Conservation (phyloP, 2,888 invertebrate species). For the Ethmia dodecea region DNA sequence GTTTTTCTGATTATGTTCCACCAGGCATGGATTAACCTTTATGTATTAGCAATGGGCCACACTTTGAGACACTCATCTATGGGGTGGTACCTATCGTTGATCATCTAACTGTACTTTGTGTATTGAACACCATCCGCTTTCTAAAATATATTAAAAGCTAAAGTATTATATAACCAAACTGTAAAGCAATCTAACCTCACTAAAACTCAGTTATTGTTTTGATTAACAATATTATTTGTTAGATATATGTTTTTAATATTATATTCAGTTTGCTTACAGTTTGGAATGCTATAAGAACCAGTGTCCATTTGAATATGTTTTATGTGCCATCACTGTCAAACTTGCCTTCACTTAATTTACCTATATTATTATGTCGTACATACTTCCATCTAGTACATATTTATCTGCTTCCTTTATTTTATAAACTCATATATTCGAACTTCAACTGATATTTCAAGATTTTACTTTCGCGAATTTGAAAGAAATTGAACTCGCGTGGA, state of each 20-base stretch:
- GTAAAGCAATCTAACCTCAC: conserved; percentile 28
- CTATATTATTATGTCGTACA: conserved; percentile 19
- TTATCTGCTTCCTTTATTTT: conserved; percentile 22
- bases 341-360: conserved; percentile 26
- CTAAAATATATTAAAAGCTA: conserved; percentile 62
- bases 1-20: conserved; percentile 59
- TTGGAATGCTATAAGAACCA: conserved; percentile 46
- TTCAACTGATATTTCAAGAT: too few species aligned
- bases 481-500: too few species aligned
- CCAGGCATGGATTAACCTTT: conserved; percentile 49
- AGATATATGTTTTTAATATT: too few species aligned
- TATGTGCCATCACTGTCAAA: conserved; percentile 41
- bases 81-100: conserved; percentile 45
- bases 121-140: conserved; percentile 77
- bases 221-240: conserved; percentile 1
- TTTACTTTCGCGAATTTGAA: too few species aligned
- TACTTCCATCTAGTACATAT: conserved; percentile 16
- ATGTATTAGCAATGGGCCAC: conserved; percentile 39
- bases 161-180: conserved; percentile 47
- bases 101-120: conserved; percentile 57
- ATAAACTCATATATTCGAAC: conserved; percentile 15
- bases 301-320: conserved; percentile 46
- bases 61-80: conserved; percentile 39
- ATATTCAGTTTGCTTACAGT: conserved; percentile 49
- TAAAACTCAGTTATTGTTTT: neutral